These are phyloP conservation scores for Drosophila kambysellisi DNA, from an alignment of 2,888 invertebrate genomes.

Conservation along the genomic window DNA sequence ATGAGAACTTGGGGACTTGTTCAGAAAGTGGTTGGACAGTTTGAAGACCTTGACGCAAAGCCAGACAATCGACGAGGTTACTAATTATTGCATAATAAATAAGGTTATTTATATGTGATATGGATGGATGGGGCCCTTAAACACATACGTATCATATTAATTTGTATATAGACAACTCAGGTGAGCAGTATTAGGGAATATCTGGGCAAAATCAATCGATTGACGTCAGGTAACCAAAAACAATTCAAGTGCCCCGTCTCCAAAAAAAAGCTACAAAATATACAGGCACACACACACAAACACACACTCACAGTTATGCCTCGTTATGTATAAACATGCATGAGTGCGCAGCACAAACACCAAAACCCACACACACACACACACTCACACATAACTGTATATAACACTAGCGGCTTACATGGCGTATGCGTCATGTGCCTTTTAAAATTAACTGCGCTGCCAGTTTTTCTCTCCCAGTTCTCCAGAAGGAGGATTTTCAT, in stretches of 20 bases:
- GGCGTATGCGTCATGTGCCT: conserved; percentile 48
- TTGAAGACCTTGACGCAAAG: conserved; percentile 20
- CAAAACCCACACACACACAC: conserved; percentile 12
- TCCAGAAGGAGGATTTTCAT: conserved; percentile 27
- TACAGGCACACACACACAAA: conserved; percentile 27
- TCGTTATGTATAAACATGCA: conserved; percentile 60
- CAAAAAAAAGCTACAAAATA: too few relatives aligned
- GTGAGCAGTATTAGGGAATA: conserved; percentile 12
- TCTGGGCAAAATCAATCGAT: conserved; percentile 69
- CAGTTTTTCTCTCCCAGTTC: conserved; percentile 4
- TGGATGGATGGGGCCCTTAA: conserved; percentile 53
- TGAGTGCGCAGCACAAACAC: conserved; percentile 50
- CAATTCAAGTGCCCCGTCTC: conserved; percentile 31
- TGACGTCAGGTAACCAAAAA: conserved; percentile 70
- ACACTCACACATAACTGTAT: neutral
- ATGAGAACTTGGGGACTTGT: too few relatives aligned
- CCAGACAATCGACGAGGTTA: conserved; percentile 39
- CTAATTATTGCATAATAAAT: conserved; percentile 76
- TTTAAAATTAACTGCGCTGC: conserved; percentile 54
- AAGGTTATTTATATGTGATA: conserved; percentile 17
- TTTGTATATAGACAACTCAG: conserved; percentile 8
- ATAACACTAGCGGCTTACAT: conserved; percentile 34
- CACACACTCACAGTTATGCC: conserved; percentile 29
- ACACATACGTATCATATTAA: conserved; percentile 1
- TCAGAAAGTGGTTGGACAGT: conserved; percentile 7